Percentiles rank a stretch among this genome's conserved stretches.
Evolutionary conservation across 2,113 vertebrate genomes (phyloP).

Genomic region (Orycteropus afer): DNA sequence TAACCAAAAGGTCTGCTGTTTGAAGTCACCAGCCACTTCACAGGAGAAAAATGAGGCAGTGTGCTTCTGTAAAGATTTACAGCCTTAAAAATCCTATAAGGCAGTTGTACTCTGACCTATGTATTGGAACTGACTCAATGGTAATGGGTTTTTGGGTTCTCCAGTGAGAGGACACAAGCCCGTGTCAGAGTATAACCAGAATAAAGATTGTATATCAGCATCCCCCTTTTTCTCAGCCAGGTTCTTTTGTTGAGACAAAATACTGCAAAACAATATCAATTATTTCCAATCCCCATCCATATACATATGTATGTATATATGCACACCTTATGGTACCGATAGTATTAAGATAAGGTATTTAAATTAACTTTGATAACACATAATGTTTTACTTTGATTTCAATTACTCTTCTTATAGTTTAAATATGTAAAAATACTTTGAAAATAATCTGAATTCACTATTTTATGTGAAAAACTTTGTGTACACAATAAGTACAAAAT

Average conservation of each 20-base stretch:
- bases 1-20: too few species aligned
- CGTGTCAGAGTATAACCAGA: not conserved
- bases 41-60: too few species aligned
- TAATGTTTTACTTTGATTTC: not conserved
- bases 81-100: too few species aligned
- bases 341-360: not conserved
- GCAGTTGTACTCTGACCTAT: too few species aligned
- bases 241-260: not conserved
- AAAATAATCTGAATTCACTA: slow-evolving; percentile 5
- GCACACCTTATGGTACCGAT: not conserved
- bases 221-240: not conserved
- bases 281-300: not conserved
- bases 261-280: not conserved
- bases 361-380: not conserved
- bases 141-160: too few species aligned
- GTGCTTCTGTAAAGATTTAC: too few species aligned
- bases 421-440: not conserved
- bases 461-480: not conserved
- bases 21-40: too few species aligned
- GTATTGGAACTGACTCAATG: too few species aligned
- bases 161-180: not conserved
- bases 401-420: not conserved
- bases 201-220: not conserved
- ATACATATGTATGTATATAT: not conserved
- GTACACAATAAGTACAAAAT: not conserved